phyloP scores from a whole-genome alignment of 2,113 vertebrate species.

The Actenoides hombroni region DNA sequence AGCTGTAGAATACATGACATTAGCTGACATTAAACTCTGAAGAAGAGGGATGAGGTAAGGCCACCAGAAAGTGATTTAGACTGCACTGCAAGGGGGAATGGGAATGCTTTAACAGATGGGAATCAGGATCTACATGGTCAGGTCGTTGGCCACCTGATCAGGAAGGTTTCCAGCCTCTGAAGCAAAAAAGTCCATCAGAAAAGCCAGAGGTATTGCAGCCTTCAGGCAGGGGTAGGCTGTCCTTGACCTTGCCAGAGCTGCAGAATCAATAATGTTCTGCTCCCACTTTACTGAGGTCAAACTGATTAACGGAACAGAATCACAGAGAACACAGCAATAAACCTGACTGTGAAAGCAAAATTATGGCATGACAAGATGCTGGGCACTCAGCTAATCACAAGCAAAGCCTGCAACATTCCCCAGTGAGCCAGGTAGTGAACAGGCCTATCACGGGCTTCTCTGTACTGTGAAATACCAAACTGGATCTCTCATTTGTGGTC shows the following conservation, averaged over 20 bases:
- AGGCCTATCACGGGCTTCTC: not conserved
- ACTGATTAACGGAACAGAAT: not conserved
- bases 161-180: not conserved
- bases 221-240: not conserved
- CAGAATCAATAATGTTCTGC: not conserved
- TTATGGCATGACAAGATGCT: not conserved
- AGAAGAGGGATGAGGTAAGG: not conserved
- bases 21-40: not conserved
- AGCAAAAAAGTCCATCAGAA: not conserved
- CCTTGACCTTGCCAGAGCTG: not conserved
- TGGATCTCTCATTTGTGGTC: not conserved
- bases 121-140: not conserved
- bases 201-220: not conserved
- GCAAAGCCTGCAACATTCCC: not conserved
- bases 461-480: not conserved
- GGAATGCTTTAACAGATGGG: not conserved
- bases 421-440: not conserved
- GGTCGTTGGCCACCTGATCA: accelerated
- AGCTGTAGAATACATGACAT: not conserved
- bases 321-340: not conserved
- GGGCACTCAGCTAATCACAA: not conserved
- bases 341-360: not conserved
- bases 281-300: not conserved
- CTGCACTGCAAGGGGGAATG: not conserved
- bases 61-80: not conserved